Percentiles rank a stretch among this genome's conserved stretches.
Evolutionary conservation across 2,113 vertebrate genomes (phyloP).

Genomic region (Saguinus imperator): DNA sequence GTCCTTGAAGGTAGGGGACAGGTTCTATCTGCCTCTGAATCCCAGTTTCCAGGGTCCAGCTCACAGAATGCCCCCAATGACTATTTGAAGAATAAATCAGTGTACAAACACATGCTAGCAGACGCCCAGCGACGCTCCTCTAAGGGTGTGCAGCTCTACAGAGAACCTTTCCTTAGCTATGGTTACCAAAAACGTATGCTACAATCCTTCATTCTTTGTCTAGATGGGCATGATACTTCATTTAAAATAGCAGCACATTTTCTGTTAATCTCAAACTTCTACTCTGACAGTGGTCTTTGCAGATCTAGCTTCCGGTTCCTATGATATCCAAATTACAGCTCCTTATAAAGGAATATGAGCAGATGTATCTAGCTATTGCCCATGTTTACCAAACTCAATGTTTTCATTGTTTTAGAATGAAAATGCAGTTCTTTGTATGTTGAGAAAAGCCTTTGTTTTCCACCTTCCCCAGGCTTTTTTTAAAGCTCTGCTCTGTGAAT

Average conservation of each 20-base stretch:
- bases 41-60: background rate
- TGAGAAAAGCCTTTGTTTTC: background rate
- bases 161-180: background rate
- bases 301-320: too few species aligned
- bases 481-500: constrained; percentile 13
- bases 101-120: background rate
- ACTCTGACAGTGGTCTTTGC: background rate
- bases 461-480: background rate
- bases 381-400: background rate
- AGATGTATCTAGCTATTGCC: background rate
- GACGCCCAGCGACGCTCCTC: background rate
- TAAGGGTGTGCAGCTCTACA: background rate
- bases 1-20: background rate
- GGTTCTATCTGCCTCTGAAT: background rate
- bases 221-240: background rate
- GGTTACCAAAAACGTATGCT: background rate
- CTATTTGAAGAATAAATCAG: background rate
- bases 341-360: background rate
- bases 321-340: background rate
- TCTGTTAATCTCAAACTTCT: constrained; percentile 9
- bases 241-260: background rate
- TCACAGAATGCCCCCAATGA: background rate
- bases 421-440: background rate
- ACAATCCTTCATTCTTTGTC: background rate
- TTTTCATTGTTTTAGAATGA: constrained; percentile 30